Conservation (phyloP, 2,888 invertebrate species). For the Baccha elongata region DNA sequence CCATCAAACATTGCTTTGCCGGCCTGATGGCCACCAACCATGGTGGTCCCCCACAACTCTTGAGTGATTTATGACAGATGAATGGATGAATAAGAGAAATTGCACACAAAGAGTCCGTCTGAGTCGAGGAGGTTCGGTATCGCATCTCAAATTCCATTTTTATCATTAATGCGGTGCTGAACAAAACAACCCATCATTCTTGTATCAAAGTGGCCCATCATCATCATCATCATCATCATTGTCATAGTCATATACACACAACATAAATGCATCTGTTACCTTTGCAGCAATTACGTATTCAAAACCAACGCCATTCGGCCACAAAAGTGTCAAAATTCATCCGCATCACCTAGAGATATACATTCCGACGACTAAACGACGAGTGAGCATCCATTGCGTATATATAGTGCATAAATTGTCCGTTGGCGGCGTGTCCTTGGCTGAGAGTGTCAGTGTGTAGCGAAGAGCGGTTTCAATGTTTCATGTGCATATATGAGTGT, state of each 20-base stretch:
- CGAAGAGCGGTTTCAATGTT: slow-evolving; percentile 41
- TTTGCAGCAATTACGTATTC: slow-evolving; percentile 41
- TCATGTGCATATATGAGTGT: slow-evolving; percentile 22
- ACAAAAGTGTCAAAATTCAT: slow-evolving; percentile 78
- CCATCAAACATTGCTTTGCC: slow-evolving; percentile 51
- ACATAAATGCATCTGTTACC: slow-evolving; percentile 60
- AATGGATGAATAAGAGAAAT: slow-evolving; percentile 66
- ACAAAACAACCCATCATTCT: slow-evolving; percentile 48
- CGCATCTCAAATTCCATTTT: slow-evolving; percentile 63
- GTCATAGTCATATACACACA: slow-evolving; percentile 15
- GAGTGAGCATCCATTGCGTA: slow-evolving; percentile 33
- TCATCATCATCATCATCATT: slow-evolving; percentile 41
- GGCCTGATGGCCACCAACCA: slow-evolving; percentile 24
- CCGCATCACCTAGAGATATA: slow-evolving; percentile 76
- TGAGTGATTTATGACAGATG: slow-evolving; percentile 73
- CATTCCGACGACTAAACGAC: slow-evolving; percentile 28
- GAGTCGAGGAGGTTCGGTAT: slow-evolving; percentile 42
- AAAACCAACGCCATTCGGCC: slow-evolving; percentile 65
- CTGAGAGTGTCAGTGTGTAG: slow-evolving; percentile 13
- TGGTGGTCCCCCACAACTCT: slow-evolving; percentile 63
- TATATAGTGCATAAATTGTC: slow-evolving; percentile 61
- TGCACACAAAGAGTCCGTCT: slow-evolving; percentile 41
- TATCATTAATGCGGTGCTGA: slow-evolving; percentile 42
- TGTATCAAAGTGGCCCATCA: slow-evolving; percentile 72
- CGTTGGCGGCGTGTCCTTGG: slow-evolving; percentile 33